phyloP scores from a whole-genome alignment of 2,797 vertebrate genomes.

The Anguilla pacifica region DNA sequence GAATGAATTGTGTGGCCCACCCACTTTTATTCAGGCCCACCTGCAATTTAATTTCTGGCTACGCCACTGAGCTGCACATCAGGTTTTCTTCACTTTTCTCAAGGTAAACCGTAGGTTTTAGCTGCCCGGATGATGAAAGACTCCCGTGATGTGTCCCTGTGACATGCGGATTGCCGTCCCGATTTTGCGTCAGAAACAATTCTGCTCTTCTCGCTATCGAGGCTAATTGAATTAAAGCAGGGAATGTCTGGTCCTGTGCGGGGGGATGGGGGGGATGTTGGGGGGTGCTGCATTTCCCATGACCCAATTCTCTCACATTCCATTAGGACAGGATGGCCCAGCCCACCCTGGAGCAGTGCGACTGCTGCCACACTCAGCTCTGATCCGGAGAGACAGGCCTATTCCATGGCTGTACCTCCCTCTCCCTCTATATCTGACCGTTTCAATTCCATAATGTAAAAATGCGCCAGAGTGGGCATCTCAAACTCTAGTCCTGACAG shows the following conservation, averaged over 20 bases:
- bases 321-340: conserved; percentile 52
- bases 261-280: conserved; percentile 22
- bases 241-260: conserved; percentile 52
- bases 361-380: neutral
- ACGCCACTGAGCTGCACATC: no score
- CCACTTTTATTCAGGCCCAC: no score
- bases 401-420: neutral
- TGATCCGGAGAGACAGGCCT: conserved; percentile 1
- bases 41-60: no score
- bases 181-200: conserved; percentile 40
- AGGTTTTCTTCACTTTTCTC: neutral
- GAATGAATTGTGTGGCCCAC: no score
- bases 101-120: neutral
- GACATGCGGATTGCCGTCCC: conserved; percentile 36
- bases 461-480: neutral
- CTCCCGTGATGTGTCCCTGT: conserved; percentile 17
- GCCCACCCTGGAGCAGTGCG: conserved; percentile 4
- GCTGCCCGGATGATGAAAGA: conserved; percentile 32
- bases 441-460: neutral
- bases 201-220: conserved; percentile 32
- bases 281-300: conserved; percentile 44
- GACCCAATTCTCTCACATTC: conserved; percentile 66
- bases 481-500: neutral
- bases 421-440: neutral
- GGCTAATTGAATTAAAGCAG: conserved; percentile 50